These are phyloP conservation scores for Patella vulgata DNA, from an alignment of 1,140 invertebrate genomes.

Conservation along the genomic window DNA sequence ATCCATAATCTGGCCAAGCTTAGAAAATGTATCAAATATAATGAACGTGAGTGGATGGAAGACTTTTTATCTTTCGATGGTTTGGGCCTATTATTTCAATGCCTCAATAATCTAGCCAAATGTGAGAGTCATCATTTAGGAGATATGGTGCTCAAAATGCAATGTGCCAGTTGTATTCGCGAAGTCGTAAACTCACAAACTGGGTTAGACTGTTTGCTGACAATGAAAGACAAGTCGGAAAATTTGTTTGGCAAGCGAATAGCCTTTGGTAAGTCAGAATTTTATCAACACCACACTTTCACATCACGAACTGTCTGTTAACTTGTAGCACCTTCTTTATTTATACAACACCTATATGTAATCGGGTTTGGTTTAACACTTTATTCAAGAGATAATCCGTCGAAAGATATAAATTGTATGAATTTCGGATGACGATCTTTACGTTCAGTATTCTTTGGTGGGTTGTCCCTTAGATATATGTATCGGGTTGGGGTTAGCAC, in stretches of 20 bases:
- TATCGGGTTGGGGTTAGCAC: too few relatives aligned
- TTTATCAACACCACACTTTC: too few relatives aligned
- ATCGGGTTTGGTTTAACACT: too few relatives aligned
- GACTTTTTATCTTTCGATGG: conserved; percentile 69
- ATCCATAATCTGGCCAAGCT: conserved; percentile 55
- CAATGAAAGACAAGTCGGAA: conserved; percentile 60
- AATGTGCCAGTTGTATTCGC: conserved; percentile 69
- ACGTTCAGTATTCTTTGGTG: too few relatives aligned
- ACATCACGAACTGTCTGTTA: too few relatives aligned
- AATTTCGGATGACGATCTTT: too few relatives aligned
- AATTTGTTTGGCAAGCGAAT: conserved; percentile 84
- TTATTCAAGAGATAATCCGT: too few relatives aligned
- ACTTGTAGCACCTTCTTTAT: too few relatives aligned
- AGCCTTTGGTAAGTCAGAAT: conserved; percentile 75
- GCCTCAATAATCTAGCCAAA: conserved; percentile 65
- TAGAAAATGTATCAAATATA: conserved; percentile 55
- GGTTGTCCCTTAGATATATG: too few relatives aligned
- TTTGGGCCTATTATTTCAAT: conserved; percentile 67
- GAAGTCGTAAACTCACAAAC: conserved; percentile 70
- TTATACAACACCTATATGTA: too few relatives aligned
- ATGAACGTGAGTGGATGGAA: conserved; percentile 67
- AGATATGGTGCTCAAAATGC: conserved; percentile 68
- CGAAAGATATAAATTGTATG: too few relatives aligned
- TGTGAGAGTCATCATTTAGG: conserved; percentile 58
- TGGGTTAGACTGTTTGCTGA: conserved; percentile 69